A percentile compares a stretch with the other conserved stretches of the same genome.
These are phyloP conservation scores for Cyrtorhinus lividipennis DNA, from an alignment of 1,140 invertebrate genomes.

Conservation along the genomic window DNA sequence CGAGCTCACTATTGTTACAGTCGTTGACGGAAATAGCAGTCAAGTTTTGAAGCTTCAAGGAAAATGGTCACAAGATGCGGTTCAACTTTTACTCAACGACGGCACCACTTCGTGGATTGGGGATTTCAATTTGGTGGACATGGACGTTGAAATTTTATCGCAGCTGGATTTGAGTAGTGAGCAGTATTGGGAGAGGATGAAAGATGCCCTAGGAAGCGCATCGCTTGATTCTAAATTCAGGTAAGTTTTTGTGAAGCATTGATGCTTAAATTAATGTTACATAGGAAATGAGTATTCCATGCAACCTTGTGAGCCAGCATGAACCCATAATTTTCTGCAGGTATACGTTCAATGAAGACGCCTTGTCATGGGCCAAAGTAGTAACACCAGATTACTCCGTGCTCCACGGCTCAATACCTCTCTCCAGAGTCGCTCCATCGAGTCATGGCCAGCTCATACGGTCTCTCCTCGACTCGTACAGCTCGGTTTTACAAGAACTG, in stretches of 20 bases:
- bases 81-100: not conserved
- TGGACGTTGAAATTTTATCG: not conserved
- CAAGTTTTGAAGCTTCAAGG: not conserved
- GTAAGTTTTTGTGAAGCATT: not conserved
- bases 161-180: not conserved
- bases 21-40: not conserved
- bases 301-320: not conserved
- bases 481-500: not conserved
- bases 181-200: not conserved
- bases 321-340: not conserved
- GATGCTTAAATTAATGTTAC: not conserved
- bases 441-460: not conserved
- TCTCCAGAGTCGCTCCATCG: not conserved
- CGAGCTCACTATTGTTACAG: not conserved
- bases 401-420: not conserved
- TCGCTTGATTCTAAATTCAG: not conserved
- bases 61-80: not conserved
- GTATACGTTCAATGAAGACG: not conserved
- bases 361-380: not conserved
- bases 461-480: not conserved
- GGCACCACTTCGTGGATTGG: not conserved
- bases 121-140: not conserved
- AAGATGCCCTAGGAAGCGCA: not conserved
- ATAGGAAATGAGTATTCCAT: not conserved
- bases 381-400: not conserved